Conservation (phyloP, 2,797 vertebrate species). For the Sibirionetta formosa region DNA sequence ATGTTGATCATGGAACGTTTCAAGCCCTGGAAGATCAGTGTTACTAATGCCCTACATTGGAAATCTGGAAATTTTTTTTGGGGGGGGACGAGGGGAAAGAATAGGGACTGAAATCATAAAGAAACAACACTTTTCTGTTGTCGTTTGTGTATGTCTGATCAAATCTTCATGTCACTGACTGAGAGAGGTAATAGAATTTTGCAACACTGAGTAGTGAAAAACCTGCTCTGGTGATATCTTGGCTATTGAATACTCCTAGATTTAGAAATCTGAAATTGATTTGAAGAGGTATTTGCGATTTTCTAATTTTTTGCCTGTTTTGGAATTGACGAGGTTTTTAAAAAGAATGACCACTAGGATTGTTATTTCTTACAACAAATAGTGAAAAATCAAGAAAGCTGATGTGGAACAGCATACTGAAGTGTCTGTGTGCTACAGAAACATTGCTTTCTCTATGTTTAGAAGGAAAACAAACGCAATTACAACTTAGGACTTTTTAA, state of each 20-base stretch:
- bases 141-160: not conserved
- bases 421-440: not conserved
- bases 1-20: not conserved
- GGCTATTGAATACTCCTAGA: not conserved
- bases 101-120: not conserved
- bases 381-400: not conserved
- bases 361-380: not conserved
- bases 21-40: not conserved
- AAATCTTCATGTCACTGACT: not conserved
- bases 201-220: not conserved
- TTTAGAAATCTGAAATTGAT: not conserved
- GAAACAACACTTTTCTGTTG: not conserved
- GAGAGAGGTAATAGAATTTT: not conserved
- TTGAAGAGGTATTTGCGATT: not conserved
- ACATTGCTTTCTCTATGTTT: not conserved
- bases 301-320: not conserved
- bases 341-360: not conserved
- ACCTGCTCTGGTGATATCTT: not conserved
- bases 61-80: not conserved
- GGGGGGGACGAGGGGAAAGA: rapidly evolving
- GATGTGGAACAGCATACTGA: not conserved
- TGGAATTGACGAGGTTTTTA: not conserved
- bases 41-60: not conserved
- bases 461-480: not conserved
- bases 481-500: not conserved